These are phyloP conservation scores for Tholera decimalis DNA, from an alignment of 2,888 invertebrate genomes.

Conservation along the genomic window DNA sequence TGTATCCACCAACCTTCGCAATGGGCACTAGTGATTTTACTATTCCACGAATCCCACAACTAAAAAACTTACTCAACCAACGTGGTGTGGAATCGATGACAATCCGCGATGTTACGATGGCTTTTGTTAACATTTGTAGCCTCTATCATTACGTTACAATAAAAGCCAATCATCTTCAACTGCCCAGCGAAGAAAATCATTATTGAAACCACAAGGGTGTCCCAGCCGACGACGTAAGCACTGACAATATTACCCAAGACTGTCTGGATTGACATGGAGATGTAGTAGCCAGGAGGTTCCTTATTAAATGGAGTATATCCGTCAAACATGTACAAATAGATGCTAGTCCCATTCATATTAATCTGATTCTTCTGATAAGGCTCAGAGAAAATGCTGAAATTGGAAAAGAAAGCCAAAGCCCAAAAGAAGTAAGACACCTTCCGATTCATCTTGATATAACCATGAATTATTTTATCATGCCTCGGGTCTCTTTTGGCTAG, in stretches of 20 bases:
- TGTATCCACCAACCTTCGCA: too few relatives aligned
- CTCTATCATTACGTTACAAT: slow-evolving; percentile 69
- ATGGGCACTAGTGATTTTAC: too few relatives aligned
- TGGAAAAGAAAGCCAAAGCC: slow-evolving; percentile 74
- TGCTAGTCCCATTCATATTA: slow-evolving; percentile 72
- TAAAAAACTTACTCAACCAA: slow-evolving; percentile 70
- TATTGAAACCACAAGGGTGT: slow-evolving; percentile 75
- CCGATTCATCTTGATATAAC: slow-evolving; percentile 74
- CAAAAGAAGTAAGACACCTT: slow-evolving; percentile 78
- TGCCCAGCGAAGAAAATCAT: slow-evolving; percentile 85
- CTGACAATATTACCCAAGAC: slow-evolving; percentile 76
- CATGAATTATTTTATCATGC: slow-evolving; percentile 62
- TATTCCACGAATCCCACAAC: not conserved
- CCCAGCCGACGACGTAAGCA: slow-evolving; percentile 79
- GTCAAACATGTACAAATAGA: slow-evolving; percentile 77
- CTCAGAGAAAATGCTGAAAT: slow-evolving; percentile 76
- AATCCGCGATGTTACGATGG: slow-evolving; percentile 73
- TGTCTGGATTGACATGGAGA: slow-evolving; percentile 76
- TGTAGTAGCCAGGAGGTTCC: slow-evolving; percentile 79
- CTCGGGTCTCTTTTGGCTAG: slow-evolving; percentile 60
- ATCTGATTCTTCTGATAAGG: slow-evolving; percentile 77
- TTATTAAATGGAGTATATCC: slow-evolving; percentile 76
- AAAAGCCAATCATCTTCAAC: slow-evolving; percentile 72
- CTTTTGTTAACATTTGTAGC: slow-evolving; percentile 52
- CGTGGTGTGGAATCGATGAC: slow-evolving; percentile 74